Evolutionary conservation across 2,888 invertebrate species (phyloP), one percentile per base, ranked within the genome.

Genomic region (Cerastis leucographa): DNA sequence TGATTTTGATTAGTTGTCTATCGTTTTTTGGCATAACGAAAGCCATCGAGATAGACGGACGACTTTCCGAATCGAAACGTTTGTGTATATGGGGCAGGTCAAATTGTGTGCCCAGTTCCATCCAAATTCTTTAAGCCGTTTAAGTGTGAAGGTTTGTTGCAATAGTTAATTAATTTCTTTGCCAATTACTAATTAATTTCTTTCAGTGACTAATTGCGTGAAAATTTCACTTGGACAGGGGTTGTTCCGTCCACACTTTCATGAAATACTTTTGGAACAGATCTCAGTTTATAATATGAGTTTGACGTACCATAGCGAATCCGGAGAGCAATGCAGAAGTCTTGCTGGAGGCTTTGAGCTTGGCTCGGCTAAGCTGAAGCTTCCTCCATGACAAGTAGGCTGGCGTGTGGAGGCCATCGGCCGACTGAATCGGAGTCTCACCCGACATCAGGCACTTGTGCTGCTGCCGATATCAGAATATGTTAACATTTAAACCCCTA

Each of bases 261-360:
- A 40, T 40, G 8, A 40, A 40, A 40, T 40, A 40, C 6, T 40
- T 40, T 40, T 5, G 40, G 6, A 40, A 40, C 40, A 40, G 40
- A 40, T 40, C 40, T 8, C 40, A 40, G 40, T 40, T 40, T 40
- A 3, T 40, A 5, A 40, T 40, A 40, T 40, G 5, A 40, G 40
- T 40, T 40, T 40, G 40, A 40, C 40, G 95, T 95, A 99, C 99
- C 99, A 99, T 99, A 61, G 99, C 99, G 94, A 99, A 99, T 83
- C 99, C 99, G 42, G 99, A 99, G 62, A 99, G 97, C 12, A 99
- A 97, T 0, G 99, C 99, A 0, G 99, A 99, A 1, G 99, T 99
- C 94, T 99, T 98, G 95, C 99, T 99, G 71, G 99, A 99, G 0
- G 99, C 99, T 96, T 99, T 99, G 89, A 99, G 97, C 96, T 99